Evolutionary conservation across 2,113 vertebrate species (phyloP), one percentile per base, ranked within the genome.

Genomic region (Gallinago paraguaiae): DNA sequence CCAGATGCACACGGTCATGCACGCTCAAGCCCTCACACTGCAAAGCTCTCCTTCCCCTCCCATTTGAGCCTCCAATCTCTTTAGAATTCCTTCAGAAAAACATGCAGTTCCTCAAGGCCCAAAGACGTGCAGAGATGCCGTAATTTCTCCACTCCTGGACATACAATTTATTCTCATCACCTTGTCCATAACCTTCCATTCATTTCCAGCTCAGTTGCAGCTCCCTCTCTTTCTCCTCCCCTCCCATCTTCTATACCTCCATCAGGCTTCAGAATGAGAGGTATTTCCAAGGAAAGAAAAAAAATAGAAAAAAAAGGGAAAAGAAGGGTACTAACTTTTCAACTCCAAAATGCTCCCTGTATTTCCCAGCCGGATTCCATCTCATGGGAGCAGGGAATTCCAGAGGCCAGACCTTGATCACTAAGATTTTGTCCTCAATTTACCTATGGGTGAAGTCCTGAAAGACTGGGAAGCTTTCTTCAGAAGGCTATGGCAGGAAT

Each of bases 21-120:
- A 91, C 0, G 1, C 22, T 82, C 0, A 4, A 90, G 16, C 23
- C 53, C 20, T 65, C 61, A 68, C 10, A n/a, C 17, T 68, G 56
- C 54, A 75, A 43, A 78, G 10, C 24, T 89, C 65, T 74, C 17
- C 5, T 56, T 77, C 53, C 13, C 13, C 25, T 54, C 63, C 64
- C 31, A 4, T 59, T 68, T 83, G 31, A 92, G 25, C 27, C 33
- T 86, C n/a, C 37, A 18, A 14, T 64, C 60, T 65, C 7, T 12
- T 77, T 45, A 90, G 75, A 92, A 89, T 80, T 82, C 71, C 48
- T 93, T 70, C 51, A 92, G 92, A 60, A 84, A 84, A 82, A 37
- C 1, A 0, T 60, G 27, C 6, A 50, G 64, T 75, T 43, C 53
- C 48, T 71, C 43, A 84, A 91, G 79, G 16, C 37, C 7, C 6